A percentile compares a stretch with the other conserved stretches of the same genome.
phyloP scores from a whole-genome alignment of 1,140 invertebrate genomes.

The Drosophila murphyi region DNA sequence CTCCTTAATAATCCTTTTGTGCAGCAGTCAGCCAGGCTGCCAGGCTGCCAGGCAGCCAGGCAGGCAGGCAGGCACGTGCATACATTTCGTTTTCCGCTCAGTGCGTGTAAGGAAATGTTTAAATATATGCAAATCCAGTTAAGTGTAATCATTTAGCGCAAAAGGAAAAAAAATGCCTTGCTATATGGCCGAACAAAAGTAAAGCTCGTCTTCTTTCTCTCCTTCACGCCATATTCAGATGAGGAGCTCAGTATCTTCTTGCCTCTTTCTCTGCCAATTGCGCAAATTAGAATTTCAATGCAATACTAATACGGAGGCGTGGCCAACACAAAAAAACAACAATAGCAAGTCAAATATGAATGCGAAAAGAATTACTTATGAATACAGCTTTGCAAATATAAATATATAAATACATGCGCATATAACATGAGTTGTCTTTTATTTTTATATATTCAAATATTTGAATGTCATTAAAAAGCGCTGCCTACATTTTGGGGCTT shows the following conservation, averaged over 20 bases:
- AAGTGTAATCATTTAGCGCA: slow-evolving; percentile 81
- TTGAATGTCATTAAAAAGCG: slow-evolving; percentile 44
- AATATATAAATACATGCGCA: slow-evolving; percentile 23
- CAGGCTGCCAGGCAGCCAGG: slow-evolving; percentile 25
- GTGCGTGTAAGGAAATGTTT: slow-evolving; percentile 80
- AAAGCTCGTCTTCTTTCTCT: slow-evolving; percentile 1
- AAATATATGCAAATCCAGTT: slow-evolving; percentile 83
- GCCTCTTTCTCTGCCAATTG: slow-evolving; percentile 30
- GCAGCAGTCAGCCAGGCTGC: slow-evolving; percentile 58
- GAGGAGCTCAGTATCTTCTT: not conserved
- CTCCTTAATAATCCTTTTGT: slow-evolving; percentile 83
- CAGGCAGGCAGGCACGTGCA: slow-evolving; percentile 59
- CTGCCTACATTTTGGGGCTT: slow-evolving; percentile 43
- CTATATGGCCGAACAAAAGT: slow-evolving; percentile 42
- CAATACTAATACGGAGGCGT: slow-evolving; percentile 56
- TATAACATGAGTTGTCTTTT: not conserved
- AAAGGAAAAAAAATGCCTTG: slow-evolving; percentile 58
- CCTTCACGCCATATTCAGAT: not conserved
- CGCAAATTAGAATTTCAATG: slow-evolving; percentile 77
- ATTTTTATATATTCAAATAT: slow-evolving; percentile 11
- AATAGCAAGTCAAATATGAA: slow-evolving; percentile 53
- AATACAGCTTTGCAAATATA: slow-evolving; percentile 44
- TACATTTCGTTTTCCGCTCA: slow-evolving; percentile 74
- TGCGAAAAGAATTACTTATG: slow-evolving; percentile 36
- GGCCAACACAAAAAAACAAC: slow-evolving; percentile 23